Conservation (phyloP, 2,113 vertebrate species). For the Bothrops jararaca region DNA sequence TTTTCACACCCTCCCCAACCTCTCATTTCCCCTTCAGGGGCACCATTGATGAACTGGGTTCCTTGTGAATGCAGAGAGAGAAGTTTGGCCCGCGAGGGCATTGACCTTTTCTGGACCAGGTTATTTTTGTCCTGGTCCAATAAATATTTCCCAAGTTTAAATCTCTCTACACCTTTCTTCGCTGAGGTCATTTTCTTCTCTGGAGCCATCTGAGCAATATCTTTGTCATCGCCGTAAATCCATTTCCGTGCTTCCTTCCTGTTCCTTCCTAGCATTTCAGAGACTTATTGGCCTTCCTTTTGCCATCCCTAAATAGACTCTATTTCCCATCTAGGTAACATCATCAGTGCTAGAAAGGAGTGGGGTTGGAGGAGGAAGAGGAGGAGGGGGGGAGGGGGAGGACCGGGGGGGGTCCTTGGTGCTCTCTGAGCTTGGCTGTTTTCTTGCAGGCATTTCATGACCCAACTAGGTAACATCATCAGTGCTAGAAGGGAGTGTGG, state of each 20-base stretch:
- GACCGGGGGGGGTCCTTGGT: too few relatives aligned
- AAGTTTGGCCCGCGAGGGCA: background rate
- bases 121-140: slow-evolving; percentile 20
- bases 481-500: too few relatives aligned
- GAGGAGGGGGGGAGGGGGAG: too few relatives aligned
- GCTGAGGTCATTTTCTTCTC: background rate
- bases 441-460: too few relatives aligned
- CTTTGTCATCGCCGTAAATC: background rate
- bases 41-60: background rate
- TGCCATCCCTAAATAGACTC: background rate
- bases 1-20: background rate
- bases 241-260: background rate
- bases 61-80: background rate
- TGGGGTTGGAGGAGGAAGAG: too few relatives aligned
- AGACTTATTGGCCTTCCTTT: background rate
- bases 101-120: background rate
- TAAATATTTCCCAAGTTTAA: slow-evolving; percentile 34
- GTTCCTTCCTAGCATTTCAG: background rate
- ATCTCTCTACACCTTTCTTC: slow-evolving; percentile 5
- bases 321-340: background rate
- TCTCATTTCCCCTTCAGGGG: background rate
- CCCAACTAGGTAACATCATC: too few relatives aligned
- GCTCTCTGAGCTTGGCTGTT: too few relatives aligned
- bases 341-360: background rate
- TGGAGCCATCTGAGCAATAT: background rate